phyloP scores from a whole-genome alignment of 1,140 invertebrate species.

The Dreissena polymorpha region DNA sequence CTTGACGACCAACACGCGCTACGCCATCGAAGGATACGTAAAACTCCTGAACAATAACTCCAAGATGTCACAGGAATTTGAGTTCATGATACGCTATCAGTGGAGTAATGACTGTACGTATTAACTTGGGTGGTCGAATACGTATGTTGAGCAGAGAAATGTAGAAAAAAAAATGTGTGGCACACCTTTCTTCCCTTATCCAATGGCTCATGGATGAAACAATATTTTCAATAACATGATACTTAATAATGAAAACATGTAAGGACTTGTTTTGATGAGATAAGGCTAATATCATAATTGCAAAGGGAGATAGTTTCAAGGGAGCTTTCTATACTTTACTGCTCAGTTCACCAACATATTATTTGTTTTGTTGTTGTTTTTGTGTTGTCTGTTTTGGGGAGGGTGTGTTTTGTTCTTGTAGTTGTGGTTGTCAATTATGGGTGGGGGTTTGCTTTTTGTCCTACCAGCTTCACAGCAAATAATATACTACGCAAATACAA shows the following conservation, averaged over 20 bases:
- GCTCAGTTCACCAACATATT: no score
- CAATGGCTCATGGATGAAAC: no score
- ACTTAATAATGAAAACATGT: not conserved
- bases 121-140: not conserved
- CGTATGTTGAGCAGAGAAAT: not conserved
- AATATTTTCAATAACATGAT: not conserved
- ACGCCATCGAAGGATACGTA: conserved; percentile 14
- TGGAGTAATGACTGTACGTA: conserved; percentile 25
- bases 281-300: not conserved
- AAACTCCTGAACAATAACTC: conserved; percentile 38
- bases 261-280: not conserved
- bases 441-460: no score
- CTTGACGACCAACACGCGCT: conserved; percentile 5
- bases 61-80: conserved; percentile 26
- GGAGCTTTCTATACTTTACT: no score
- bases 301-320: not conserved
- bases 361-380: no score
- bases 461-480: not conserved
- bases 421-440: no score
- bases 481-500: not conserved
- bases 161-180: not conserved
- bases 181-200: not conserved
- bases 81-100: conserved; percentile 22
- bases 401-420: no score
- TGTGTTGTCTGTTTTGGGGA: no score